Conservation (phyloP, 2,797 vertebrate species). For the Rousettus madagascariensis region DNA sequence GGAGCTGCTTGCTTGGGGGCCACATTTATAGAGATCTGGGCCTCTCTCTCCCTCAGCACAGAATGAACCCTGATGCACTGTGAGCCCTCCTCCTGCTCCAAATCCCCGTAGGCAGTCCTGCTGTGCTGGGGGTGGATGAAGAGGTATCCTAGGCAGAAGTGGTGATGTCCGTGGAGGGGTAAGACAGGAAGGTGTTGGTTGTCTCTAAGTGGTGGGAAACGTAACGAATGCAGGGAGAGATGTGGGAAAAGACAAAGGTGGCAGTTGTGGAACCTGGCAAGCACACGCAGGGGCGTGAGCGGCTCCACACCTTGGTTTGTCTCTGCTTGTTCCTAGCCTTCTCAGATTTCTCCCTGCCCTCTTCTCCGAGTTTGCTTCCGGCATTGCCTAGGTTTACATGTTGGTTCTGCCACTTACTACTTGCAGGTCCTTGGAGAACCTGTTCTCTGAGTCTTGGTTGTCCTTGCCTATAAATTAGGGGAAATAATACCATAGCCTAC, state of each 20-base stretch:
- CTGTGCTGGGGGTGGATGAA: neutral
- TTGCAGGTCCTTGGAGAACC: neutral
- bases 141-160: neutral
- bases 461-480: neutral
- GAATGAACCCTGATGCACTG: neutral
- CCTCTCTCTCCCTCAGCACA: neutral
- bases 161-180: neutral
- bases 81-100: neutral
- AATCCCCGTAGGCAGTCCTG: neutral
- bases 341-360: neutral
- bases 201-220: neutral
- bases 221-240: neutral
- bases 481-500: neutral
- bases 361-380: neutral
- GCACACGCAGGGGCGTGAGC: neutral
- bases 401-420: neutral
- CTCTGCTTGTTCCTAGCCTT: neutral
- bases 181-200: neutral
- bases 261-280: neutral
- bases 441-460: neutral
- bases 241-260: neutral
- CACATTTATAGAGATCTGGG: neutral
- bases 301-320: neutral
- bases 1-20: neutral
- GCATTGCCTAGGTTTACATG: neutral